Evolutionary conservation across 2,888 invertebrate species (phyloP), one percentile per base, ranked within the genome.

Genomic region (Quadroppia sp.): DNA sequence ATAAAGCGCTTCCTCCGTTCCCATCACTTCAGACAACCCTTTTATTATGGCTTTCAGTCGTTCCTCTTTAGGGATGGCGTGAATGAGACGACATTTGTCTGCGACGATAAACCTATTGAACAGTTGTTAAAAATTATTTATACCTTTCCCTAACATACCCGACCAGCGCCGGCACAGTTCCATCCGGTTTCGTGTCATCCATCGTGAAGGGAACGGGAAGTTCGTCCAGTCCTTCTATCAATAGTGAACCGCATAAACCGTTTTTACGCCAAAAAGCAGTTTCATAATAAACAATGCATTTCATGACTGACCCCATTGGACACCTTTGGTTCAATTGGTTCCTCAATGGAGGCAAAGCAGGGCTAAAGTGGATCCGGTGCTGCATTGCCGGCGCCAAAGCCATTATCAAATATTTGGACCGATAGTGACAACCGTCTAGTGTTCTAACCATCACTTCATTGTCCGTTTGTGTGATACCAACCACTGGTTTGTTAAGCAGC

Each of bases 211-310:
- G 76, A 6, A 80, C 77, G 23, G 81, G 78, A 32, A 71, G 70
- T 13, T 76, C 69, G 48, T 28, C 23, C 28, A 56, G 72, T 13
- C 78, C 79, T 30, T 79, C 78, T 45, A 79, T 77, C 17, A 80
- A 75, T 17, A 80, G 77, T 1, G 79, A 77, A 1, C 82, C 82
- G 74, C 82, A 81, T 32, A 81, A 78, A 7, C 81, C 82, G 74
- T 82, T 80, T 50, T 81, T 79, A 71, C 81, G 80, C 84, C 84
- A 84, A 78, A 83, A 84, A 4, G 82, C 78, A n/a, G 77, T 79
- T 42, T 80, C 78, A 78, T 83, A 84, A 74, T 82, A 83, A 36
- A 83, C 77, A 71, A 83, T 80, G 48, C 81, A 81, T 77, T 85
- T 84, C 76, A 84, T 81, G 59, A 82, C 81, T 56, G 80, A 79